A percentile compares a stretch with the other conserved stretches of the same genome.
Conservation (phyloP, 2,113 vertebrate genomes). For the Anhinga rufa region DNA sequence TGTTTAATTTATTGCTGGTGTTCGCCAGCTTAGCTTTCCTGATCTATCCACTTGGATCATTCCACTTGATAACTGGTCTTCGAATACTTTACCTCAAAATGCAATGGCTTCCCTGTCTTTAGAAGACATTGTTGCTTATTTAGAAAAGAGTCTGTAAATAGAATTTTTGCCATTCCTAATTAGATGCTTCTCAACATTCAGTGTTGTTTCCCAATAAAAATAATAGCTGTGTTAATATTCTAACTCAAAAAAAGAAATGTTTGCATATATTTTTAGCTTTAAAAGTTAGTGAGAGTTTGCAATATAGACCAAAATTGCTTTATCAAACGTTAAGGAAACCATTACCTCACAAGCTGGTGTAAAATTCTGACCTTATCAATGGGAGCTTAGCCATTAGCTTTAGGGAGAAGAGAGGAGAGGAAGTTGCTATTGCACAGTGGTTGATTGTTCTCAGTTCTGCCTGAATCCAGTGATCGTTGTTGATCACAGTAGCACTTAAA, state of each 20-base stretch:
- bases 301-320: not conserved
- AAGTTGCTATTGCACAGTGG: not conserved
- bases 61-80: not conserved
- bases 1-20: not conserved
- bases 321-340: not conserved
- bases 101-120: not conserved
- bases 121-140: not conserved
- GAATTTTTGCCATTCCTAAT: not conserved
- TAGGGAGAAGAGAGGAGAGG: not conserved
- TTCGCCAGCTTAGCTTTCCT: not conserved
- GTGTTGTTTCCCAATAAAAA: not conserved
- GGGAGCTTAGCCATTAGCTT: not conserved
- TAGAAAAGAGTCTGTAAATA: not conserved
- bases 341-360: not conserved
- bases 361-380: not conserved
- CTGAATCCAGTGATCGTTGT: not conserved
- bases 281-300: not conserved
- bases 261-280: not conserved
- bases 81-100: not conserved
- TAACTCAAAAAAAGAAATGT: not conserved
- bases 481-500: not conserved
- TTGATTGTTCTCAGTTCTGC: not conserved
- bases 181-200: not conserved
- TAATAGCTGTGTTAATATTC: not conserved
- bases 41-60: not conserved